Conservation (phyloP, 1,140 invertebrate species). For the Pseudachorutes palmiensis region DNA sequence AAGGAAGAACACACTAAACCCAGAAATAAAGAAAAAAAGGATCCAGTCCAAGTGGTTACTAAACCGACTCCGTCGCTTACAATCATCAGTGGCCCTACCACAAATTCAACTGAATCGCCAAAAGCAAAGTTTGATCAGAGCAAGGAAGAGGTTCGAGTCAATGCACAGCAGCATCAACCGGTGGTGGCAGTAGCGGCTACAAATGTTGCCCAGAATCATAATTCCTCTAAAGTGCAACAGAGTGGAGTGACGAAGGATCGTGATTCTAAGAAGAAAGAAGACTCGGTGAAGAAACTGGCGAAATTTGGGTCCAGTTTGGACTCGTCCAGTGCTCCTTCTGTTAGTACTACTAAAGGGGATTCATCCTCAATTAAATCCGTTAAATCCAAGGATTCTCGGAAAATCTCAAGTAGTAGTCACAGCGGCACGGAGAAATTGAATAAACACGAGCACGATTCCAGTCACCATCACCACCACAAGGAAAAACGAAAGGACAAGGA, state of each 20-base stretch:
- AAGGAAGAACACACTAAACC: background rate
- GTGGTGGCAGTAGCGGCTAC: constrained; percentile 4
- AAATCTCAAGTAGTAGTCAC: no score
- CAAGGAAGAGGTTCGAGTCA: constrained; percentile 23
- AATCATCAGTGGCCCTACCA: constrained; percentile 7
- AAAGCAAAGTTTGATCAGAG: constrained; percentile 17
- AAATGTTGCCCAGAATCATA: no score
- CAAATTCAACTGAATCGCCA: background rate
- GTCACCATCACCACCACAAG: constrained; percentile 31
- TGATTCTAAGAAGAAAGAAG: background rate
- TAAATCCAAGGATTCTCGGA: no score
- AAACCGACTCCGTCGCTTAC: constrained; percentile 1
- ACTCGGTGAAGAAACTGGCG: no score
- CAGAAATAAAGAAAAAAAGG: constrained; percentile 5
- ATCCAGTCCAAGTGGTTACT: constrained; percentile 14
- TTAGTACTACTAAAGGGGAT: constrained; percentile 5
- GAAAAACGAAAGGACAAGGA: constrained; percentile 39
- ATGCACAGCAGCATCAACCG: constrained; percentile 5
- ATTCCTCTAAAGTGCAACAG: no score
- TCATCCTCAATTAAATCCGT: no score
- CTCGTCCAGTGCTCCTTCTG: constrained; percentile 15
- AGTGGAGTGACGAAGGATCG: constrained; percentile 17
- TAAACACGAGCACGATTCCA: constrained; percentile 25
- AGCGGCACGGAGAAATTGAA: no score
- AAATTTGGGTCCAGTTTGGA: no score